Evolutionary conservation across 1,140 invertebrate genomes (phyloP), one percentile per base, ranked within the genome.

Genomic region (Drosophila gunungcola): DNA sequence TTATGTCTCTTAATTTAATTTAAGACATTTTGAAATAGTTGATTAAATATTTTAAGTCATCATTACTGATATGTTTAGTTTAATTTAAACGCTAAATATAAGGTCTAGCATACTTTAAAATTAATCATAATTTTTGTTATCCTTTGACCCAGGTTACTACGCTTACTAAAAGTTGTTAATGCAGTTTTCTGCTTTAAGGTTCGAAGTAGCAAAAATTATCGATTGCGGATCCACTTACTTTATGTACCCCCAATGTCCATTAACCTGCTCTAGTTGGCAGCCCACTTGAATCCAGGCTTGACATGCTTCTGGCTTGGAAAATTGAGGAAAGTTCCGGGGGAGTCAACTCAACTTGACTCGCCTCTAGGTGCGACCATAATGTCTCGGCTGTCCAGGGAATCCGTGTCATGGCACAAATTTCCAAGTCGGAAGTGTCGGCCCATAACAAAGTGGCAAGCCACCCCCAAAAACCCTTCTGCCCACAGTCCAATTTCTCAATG

Each of bases 351-450:
- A 63, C 70, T 75, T 57, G 73, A 75, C 73, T 67, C 41, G 72
- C 70, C 41, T 64, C 72, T 51, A 76, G 73, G 73, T 76, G 73
- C 73, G 73, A 76, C 72, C 72, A 74, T 76, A 57, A 76, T 76
- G 73, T 75, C 58, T 38, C 41, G 39, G 46, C 53, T 57, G 73
- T 65, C 73, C 61, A 57, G 73, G 38, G 53, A 57, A 76, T 58
- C 49, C 72, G 73, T 76, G 73, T 76, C 73, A 74, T 76, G 73
- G 73, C 73, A 75, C 73, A 54, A 75, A 76, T 76, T 76, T 73
- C 53, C 53, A 52, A 58, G 54, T 76, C 73, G 73, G 73, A 76
- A 76, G 73, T 76, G 73, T 67, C 73, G 73, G 72, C 72, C 56
- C 60, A 73, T 74, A 74, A 74, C 72, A 74, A 74, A 74, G 57